These are phyloP conservation scores for Drosophila auraria DNA, from an alignment of 1,140 invertebrate genomes.

Conservation along the genomic window DNA sequence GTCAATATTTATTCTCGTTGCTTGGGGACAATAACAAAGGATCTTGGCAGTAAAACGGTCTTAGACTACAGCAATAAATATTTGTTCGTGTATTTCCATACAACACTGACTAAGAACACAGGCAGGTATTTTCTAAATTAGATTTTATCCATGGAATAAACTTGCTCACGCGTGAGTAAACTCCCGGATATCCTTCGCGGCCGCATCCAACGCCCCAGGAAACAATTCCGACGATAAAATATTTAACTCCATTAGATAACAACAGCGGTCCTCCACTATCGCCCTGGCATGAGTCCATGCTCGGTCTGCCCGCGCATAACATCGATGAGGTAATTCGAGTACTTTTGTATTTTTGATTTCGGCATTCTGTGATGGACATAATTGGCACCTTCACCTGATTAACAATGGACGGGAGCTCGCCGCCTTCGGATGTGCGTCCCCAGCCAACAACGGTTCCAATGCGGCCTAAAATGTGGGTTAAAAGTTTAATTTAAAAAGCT, in stretches of 20 bases:
- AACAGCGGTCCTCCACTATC: constrained; percentile 93
- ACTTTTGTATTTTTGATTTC: constrained; percentile 92
- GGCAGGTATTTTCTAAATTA: constrained; percentile 83
- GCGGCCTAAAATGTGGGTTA: constrained; percentile 46
- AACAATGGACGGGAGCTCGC: constrained; percentile 91
- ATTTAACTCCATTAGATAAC: constrained; percentile 89
- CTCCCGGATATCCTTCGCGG: constrained; percentile 87
- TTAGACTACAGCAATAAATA: constrained; percentile 45
- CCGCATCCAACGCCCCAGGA: constrained; percentile 90
- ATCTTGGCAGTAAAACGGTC: constrained; percentile 25
- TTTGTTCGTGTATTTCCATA: constrained; percentile 30
- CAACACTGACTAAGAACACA: constrained; percentile 74
- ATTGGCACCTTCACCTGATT: constrained; percentile 95
- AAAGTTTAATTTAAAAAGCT: not conserved
- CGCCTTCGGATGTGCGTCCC: constrained; percentile 92
- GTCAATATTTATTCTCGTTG: constrained; percentile 23
- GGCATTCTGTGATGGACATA: constrained; percentile 90
- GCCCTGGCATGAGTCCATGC: constrained; percentile 93
- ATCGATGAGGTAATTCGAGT: constrained; percentile 92
- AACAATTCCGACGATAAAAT: constrained; percentile 90
- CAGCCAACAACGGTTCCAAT: constrained; percentile 92
- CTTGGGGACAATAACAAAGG: constrained; percentile 30
- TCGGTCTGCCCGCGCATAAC: constrained; percentile 91
- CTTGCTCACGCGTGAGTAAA: constrained; percentile 84
- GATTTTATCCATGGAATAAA: constrained; percentile 85